Evolutionary conservation across 2,113 vertebrate species (phyloP).

Genomic region (Peromyscus leucopus): DNA sequence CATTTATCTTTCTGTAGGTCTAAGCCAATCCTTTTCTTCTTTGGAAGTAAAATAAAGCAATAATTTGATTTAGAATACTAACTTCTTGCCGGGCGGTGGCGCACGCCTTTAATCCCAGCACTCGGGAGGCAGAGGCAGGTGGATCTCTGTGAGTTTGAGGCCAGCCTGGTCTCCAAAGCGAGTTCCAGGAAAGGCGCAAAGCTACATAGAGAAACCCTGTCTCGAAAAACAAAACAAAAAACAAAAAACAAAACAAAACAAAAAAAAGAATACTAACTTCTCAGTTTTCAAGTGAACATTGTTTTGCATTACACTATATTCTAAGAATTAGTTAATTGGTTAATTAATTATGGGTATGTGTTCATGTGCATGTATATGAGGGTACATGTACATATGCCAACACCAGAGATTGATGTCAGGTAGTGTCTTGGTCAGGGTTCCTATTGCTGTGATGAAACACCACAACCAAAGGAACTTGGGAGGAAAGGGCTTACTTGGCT

Average conservation of each 20-base stretch:
- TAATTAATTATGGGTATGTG: neutral
- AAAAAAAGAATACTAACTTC: slow-evolving; percentile 23
- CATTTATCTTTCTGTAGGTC: neutral
- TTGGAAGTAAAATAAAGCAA: neutral
- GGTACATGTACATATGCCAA: neutral
- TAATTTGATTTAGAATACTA: neutral
- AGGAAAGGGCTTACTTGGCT: neutral
- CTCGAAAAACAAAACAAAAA: too few relatives aligned
- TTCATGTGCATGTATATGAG: neutral
- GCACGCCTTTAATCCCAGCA: too few relatives aligned
- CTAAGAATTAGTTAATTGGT: neutral
- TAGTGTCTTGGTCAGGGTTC: neutral
- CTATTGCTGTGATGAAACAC: neutral
- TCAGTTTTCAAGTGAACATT: neutral
- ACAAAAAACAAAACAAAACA: too few relatives aligned
- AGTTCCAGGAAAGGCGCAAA: too few relatives aligned
- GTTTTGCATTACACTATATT: neutral
- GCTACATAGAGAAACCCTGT: too few relatives aligned
- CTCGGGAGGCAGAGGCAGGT: too few relatives aligned
- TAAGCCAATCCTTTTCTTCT: neutral
- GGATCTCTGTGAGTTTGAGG: too few relatives aligned
- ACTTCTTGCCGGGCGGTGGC: too few relatives aligned
- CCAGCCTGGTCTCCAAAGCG: too few relatives aligned
- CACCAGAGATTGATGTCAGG: neutral
- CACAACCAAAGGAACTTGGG: neutral